These are phyloP conservation scores for Toxotes chatareus DNA, from an alignment of 2,113 vertebrate species.

Conservation along the genomic window DNA sequence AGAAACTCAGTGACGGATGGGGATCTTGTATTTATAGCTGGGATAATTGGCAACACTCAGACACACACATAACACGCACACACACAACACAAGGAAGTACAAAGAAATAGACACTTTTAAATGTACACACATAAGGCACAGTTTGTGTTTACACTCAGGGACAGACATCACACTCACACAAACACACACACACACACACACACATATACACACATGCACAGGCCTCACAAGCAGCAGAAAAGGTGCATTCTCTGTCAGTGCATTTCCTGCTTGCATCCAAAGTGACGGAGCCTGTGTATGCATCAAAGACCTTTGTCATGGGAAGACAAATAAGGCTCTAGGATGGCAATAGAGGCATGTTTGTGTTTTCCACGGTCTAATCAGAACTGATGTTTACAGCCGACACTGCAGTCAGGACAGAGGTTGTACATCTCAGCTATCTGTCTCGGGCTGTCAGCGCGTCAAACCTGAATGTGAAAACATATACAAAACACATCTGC, in stretches of 20 bases:
- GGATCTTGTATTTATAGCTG: constrained; percentile 95
- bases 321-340: constrained; percentile 64
- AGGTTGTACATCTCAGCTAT: constrained; percentile 78
- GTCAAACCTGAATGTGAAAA: constrained; percentile 86
- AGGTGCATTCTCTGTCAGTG: constrained; percentile 42
- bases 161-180: constrained; percentile 75
- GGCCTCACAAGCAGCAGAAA: constrained; percentile 68
- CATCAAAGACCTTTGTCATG: constrained; percentile 73
- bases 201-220: not conserved
- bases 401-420: constrained; percentile 70
- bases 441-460: constrained; percentile 81
- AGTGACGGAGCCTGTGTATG: constrained; percentile 43
- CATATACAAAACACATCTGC: constrained; percentile 89
- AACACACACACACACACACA: not conserved
- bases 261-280: constrained; percentile 37
- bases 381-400: constrained; percentile 79
- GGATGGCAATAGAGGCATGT: constrained; percentile 59
- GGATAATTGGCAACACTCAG: constrained; percentile 99
- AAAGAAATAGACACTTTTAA: constrained; percentile 74
- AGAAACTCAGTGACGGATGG: constrained; percentile 98
- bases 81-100: constrained; percentile 53
- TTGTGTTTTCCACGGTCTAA: constrained; percentile 75
- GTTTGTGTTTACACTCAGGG: constrained; percentile 71
- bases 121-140: constrained; percentile 59
- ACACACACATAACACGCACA: constrained; percentile 79